A percentile compares a stretch with the other conserved stretches of the same genome.
These are phyloP conservation scores for Morpho deidamia DNA, from an alignment of 2,888 invertebrate genomes.

Conservation along the genomic window DNA sequence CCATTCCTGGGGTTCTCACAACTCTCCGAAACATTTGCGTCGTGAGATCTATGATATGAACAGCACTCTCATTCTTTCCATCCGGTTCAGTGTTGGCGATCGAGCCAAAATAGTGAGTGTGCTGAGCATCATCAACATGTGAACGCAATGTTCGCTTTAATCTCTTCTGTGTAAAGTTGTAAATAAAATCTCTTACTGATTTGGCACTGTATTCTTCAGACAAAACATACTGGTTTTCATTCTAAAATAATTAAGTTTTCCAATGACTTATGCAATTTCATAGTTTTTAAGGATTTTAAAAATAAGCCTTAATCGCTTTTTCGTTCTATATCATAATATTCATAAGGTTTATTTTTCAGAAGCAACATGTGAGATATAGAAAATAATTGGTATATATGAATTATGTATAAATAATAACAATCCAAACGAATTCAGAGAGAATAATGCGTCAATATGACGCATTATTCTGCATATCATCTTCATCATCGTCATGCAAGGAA, in stretches of 20 bases:
- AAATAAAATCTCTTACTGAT: constrained; percentile 73
- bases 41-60: constrained; percentile 82
- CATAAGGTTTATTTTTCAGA: too few species aligned
- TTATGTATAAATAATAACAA: too few species aligned
- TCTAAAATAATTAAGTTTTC: constrained; percentile 60
- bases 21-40: constrained; percentile 81
- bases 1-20: constrained; percentile 79
- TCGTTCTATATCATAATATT: too few species aligned
- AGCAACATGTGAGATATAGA: too few species aligned
- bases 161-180: constrained; percentile 65
- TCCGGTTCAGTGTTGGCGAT: constrained; percentile 30
- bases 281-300: too few species aligned
- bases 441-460: too few species aligned
- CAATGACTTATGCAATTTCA: too few species aligned
- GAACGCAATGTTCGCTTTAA: constrained; percentile 60
- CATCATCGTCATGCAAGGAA: too few species aligned
- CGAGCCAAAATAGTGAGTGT: constrained; percentile 64
- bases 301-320: too few species aligned
- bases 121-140: constrained; percentile 47
- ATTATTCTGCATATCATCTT: too few species aligned
- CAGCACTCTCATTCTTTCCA: constrained; percentile 35
- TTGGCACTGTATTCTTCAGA: constrained; percentile 68
- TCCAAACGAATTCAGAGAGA: too few species aligned
- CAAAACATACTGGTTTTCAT: constrained; percentile 83
- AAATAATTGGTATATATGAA: too few species aligned